Evolutionary conservation across 1,140 invertebrate genomes (phyloP), one percentile per base, ranked within the genome.

Genomic region (Platorchestia sp.): DNA sequence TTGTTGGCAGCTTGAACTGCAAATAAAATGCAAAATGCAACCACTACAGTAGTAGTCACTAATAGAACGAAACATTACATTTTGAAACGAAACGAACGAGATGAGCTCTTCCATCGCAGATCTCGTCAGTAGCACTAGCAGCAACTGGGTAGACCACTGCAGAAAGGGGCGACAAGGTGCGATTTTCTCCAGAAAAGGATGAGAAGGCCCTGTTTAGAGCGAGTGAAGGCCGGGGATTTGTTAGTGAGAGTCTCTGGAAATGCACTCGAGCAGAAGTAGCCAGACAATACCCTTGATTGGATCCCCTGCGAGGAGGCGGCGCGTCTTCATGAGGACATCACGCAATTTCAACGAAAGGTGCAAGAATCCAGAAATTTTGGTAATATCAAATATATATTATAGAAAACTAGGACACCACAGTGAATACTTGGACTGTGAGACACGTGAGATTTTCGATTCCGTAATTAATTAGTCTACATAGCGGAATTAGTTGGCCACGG

Each of bases 201-300:
- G 45, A 93, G 91, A 45, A 47, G 43, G 45, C 43, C 43, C 45
- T 47, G 91, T 47, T 93, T 93, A 93, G 91, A 47, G 91, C 91
- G 22, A 93, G 45, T n/a, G 91, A 93, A 47, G 43, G 91, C 87
- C 10, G 91, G 45, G 91, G 91, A 93, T 93, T 47, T 47, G 91
- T 93, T 93, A 93, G 43, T 45, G 91, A 45, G 91, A 47, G 91
- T 45, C 91, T 44, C 43, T 44, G 91, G 91, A 40, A 44, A 89
- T 44, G 91, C 91, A 93, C 91, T 93, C 43, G 91, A 93, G 91
- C 91, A 93, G 91, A 93, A 93, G 91, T 42, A 40, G 91, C 91
- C 91, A 93, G 91, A 93, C 91, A 93, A 93, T 93, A 93, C 91
- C 44, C 43, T 47, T 93, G 91, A 93, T 93, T 93, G 91, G 91